A percentile compares a stretch with the other conserved stretches of the same genome.
Conservation (phyloP, 2,797 vertebrate species). For the Coilia nasus region DNA sequence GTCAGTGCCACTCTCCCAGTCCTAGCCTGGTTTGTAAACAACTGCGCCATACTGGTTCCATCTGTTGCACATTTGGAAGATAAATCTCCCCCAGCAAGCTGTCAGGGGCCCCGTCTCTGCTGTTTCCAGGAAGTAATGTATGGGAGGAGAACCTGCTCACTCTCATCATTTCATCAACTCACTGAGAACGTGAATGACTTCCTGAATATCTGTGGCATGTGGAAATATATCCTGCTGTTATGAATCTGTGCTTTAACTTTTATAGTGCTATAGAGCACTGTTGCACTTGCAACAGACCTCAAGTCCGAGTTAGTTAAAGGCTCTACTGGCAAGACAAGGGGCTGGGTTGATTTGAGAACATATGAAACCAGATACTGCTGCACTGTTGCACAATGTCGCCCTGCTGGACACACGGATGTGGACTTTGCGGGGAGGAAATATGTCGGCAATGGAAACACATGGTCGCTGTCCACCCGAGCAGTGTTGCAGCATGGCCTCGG, state of each 20-base stretch:
- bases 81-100: constrained; percentile 16
- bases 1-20: not conserved
- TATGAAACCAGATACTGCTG: not conserved
- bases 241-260: not conserved
- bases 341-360: not conserved
- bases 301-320: not conserved
- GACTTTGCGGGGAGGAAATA: constrained; percentile 2
- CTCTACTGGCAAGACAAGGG: not conserved
- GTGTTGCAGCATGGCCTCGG: not conserved
- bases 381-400: not conserved
- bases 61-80: constrained; percentile 43
- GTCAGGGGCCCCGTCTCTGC: not conserved
- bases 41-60: constrained; percentile 33
- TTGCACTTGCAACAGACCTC: not conserved
- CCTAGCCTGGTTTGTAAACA: not conserved
- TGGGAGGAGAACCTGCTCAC: not conserved
- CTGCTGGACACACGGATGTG: not conserved
- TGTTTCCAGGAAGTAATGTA: not conserved
- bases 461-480: not conserved
- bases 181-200: not conserved
- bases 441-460: not conserved
- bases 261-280: not conserved
- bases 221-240: not conserved
- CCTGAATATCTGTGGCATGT: not conserved
- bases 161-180: not conserved